These are phyloP conservation scores for Spodoptera littoralis DNA, from an alignment of 2,888 invertebrate species.

Conservation along the genomic window DNA sequence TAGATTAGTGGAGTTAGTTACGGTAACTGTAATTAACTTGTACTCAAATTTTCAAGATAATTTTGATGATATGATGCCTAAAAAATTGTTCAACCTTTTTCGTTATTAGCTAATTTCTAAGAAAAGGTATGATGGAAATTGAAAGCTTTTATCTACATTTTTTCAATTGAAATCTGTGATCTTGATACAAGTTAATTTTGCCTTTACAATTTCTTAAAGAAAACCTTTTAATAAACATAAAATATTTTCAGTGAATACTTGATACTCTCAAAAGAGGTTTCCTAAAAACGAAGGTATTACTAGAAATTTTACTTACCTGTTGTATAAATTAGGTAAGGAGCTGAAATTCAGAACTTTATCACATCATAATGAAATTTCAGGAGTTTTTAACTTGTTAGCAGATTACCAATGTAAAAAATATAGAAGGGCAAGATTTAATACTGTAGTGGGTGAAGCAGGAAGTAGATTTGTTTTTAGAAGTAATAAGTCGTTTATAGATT, in stretches of 20 bases:
- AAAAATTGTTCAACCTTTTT: too few species aligned
- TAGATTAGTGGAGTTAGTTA: neutral
- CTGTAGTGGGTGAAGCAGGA: too few species aligned
- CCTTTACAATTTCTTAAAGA: neutral
- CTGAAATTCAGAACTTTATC: neutral
- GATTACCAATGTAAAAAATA: too few species aligned
- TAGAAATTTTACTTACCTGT: conserved; percentile 1
- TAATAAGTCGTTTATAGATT: too few species aligned
- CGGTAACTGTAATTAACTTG: conserved; percentile 1
- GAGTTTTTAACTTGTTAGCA: too few species aligned
- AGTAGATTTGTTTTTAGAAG: too few species aligned
- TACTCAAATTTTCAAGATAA: neutral
- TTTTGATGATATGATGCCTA: too few species aligned
- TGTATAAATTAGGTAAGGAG: neutral
- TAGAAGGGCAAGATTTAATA: too few species aligned
- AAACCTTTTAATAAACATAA: conserved; percentile 2
- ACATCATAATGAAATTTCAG: neutral
- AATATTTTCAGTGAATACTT: conserved; percentile 7
- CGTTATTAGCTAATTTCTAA: too few species aligned
- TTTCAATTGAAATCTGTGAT: too few species aligned
- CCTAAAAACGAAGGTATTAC: conserved; percentile 8
- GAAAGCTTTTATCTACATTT: too few species aligned
- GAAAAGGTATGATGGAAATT: too few species aligned
- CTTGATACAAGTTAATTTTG: neutral
- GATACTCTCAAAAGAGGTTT: conserved; percentile 2